These are phyloP conservation scores for Etheostoma nigrum DNA, from an alignment of 2,797 vertebrate genomes.

Conservation along the genomic window DNA sequence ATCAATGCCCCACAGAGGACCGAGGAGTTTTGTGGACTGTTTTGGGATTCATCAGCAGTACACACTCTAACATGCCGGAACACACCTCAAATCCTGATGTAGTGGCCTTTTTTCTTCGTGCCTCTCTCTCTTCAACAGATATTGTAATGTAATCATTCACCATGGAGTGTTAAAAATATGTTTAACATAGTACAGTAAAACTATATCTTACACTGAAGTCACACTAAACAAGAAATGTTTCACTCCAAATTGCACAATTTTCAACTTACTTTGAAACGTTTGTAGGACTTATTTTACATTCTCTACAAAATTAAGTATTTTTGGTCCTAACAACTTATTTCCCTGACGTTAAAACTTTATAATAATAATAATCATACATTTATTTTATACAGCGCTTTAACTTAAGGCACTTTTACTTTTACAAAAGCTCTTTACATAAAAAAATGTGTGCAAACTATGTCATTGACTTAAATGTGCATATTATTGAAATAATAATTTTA, in stretches of 20 bases:
- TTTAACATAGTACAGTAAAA: not conserved
- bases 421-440: no score
- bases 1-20: conserved; percentile 69
- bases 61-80: not conserved
- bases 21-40: conserved; percentile 16
- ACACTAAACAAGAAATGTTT: not conserved
- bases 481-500: no score
- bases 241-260: conserved; percentile 4
- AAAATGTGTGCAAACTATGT: no score
- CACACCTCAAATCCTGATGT: conserved; percentile 1
- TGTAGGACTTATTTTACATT: not conserved
- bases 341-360: no score
- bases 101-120: conserved; percentile 1
- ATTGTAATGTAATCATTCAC: not conserved
- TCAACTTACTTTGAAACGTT: not conserved
- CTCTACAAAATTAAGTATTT: not conserved
- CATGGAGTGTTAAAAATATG: not conserved
- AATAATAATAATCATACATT: no score
- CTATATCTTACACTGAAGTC: not conserved
- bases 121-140: not conserved
- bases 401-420: no score
- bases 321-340: no score
- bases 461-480: no score
- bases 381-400: no score
- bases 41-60: conserved; percentile 31